Evolutionary conservation across 2,113 vertebrate species (phyloP).

Genomic region (Symphodus melops): DNA sequence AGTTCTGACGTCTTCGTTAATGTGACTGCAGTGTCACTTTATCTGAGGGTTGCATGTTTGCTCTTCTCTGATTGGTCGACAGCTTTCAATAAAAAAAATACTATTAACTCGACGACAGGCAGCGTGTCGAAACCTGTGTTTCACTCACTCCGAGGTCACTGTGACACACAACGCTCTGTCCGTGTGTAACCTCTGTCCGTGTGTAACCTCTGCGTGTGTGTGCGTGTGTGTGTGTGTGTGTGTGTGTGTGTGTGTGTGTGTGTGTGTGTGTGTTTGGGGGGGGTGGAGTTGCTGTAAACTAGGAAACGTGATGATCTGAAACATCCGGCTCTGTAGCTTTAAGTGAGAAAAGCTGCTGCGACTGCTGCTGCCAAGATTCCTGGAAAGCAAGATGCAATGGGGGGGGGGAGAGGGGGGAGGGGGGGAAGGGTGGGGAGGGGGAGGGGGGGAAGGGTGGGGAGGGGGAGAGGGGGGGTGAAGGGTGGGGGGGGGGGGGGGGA

Average conservation of each 20-base stretch:
- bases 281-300: not conserved
- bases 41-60: not conserved
- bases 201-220: not conserved
- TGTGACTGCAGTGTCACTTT: not conserved
- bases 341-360: slow-evolving; percentile 43
- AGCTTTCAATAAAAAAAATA: slow-evolving; percentile 8
- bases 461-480: too few species aligned
- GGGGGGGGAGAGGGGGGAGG: slow-evolving; percentile 17
- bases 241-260: too few species aligned
- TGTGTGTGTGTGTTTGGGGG: too few species aligned
- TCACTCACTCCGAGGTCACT: not conserved
- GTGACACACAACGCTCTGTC: slow-evolving; percentile 11
- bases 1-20: not conserved
- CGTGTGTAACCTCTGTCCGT: not conserved
- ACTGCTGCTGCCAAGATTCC: slow-evolving; percentile 79
- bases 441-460: too few species aligned
- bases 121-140: slow-evolving; percentile 15
- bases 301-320: not conserved
- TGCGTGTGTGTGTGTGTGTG: too few species aligned
- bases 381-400: slow-evolving; percentile 82
- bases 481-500: slow-evolving; percentile 16
- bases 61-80: slow-evolving; percentile 10
- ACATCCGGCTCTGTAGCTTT: slow-evolving; percentile 69
- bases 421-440: slow-evolving; percentile 13
- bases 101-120: not conserved